A percentile compares a stretch with the other conserved stretches of the same genome.
These are phyloP conservation scores for Dissostichus mawsoni DNA, from an alignment of 2,113 vertebrate genomes.

Conservation along the genomic window DNA sequence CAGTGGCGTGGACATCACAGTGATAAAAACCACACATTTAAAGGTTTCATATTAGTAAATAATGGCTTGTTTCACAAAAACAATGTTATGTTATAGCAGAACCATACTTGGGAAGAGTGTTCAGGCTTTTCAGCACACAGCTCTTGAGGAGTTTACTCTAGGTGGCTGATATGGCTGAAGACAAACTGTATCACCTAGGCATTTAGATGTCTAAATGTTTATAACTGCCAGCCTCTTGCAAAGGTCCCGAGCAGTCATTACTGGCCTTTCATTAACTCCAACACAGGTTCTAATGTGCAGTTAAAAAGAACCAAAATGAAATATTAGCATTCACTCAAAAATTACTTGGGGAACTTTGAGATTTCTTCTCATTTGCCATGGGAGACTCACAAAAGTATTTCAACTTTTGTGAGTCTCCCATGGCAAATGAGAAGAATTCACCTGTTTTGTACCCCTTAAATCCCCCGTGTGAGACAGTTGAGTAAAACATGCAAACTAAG, in stretches of 20 bases:
- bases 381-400: neutral
- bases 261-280: slow-evolving; percentile 13
- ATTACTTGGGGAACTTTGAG: neutral
- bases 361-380: slow-evolving; percentile 5
- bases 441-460: neutral
- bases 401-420: too few relatives aligned
- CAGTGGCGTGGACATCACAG: slow-evolving; percentile 15
- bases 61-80: neutral
- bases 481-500: slow-evolving; percentile 17
- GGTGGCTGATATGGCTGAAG: neutral
- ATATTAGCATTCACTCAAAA: neutral
- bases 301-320: slow-evolving; percentile 8
- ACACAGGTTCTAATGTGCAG: slow-evolving; percentile 8
- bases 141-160: neutral
- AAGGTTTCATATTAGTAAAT: neutral
- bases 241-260: neutral
- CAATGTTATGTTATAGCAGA: neutral
- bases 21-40: neutral
- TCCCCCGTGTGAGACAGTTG: too few relatives aligned
- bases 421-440: neutral
- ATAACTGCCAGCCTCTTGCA: neutral
- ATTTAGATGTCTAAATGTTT: neutral
- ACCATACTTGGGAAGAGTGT: neutral
- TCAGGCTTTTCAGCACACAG: slow-evolving; percentile 1
- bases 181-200: neutral